phyloP scores from a whole-genome alignment of 2,888 invertebrate genomes.

The Scelioninae gen. 1 region DNA sequence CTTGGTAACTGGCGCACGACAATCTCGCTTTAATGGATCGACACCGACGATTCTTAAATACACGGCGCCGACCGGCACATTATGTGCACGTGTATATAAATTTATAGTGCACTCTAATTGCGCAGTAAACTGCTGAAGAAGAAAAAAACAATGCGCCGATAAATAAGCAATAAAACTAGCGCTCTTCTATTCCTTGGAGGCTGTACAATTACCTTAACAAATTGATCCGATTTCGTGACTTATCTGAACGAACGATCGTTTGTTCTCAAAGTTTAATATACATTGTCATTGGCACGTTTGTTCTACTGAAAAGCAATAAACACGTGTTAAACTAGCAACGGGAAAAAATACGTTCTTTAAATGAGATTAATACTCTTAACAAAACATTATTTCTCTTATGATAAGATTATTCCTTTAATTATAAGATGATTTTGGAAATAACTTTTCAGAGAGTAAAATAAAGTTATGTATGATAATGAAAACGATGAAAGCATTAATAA shows the following conservation, averaged over 20 bases:
- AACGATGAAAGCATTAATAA: too few relatives aligned
- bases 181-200: conserved; percentile 33
- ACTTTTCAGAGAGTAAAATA: too few relatives aligned
- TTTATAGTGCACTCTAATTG: conserved; percentile 61
- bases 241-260: conserved; percentile 19
- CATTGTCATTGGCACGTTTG: neutral
- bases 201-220: conserved; percentile 56
- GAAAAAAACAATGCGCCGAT: conserved; percentile 40
- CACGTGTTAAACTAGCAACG: too few relatives aligned
- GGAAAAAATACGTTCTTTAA: too few relatives aligned
- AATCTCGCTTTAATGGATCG: conserved; percentile 57
- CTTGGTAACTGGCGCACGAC: conserved; percentile 65
- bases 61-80: conserved; percentile 58
- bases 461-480: too few relatives aligned
- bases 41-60: conserved; percentile 62
- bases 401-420: too few relatives aligned
- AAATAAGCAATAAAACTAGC: conserved; percentile 58
- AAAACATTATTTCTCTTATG: too few relatives aligned
- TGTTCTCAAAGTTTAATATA: conserved; percentile 18
- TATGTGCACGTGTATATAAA: conserved; percentile 63
- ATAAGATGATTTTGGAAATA: too few relatives aligned
- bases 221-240: conserved; percentile 56
- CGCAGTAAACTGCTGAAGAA: conserved; percentile 44
- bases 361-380: too few relatives aligned
- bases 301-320: too few relatives aligned